Conservation (phyloP, 2,113 vertebrate genomes). For the Xiphophorus hellerii region DNA sequence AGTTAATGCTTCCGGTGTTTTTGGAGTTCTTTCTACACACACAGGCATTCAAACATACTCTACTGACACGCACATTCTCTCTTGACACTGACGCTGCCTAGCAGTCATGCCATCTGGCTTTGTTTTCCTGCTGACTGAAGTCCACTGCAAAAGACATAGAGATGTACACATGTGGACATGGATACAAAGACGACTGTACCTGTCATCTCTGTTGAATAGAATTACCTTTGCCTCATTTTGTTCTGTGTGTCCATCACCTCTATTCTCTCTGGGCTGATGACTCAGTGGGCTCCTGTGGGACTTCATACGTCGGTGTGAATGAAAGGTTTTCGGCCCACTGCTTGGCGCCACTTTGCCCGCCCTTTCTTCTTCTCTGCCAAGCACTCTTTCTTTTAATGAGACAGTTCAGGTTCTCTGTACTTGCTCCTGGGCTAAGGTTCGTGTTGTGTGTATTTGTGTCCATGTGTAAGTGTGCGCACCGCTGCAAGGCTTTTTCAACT, state of each 20-base stretch:
- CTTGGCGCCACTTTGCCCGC: slow-evolving; percentile 77
- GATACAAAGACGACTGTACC: slow-evolving; percentile 63
- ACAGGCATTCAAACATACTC: not conserved
- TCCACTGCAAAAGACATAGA: slow-evolving; percentile 49
- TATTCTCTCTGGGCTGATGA: slow-evolving; percentile 69
- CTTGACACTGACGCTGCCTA: slow-evolving; percentile 63
- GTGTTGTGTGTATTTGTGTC: not conserved
- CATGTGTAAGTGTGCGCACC: slow-evolving; percentile 8
- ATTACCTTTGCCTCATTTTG: slow-evolving; percentile 80
- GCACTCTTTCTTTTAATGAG: slow-evolving; percentile 47
- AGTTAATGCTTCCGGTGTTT: slow-evolving; percentile 57
- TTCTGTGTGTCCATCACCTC: slow-evolving; percentile 77
- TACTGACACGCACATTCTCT: slow-evolving; percentile 15
- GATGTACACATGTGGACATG: slow-evolving; percentile 37
- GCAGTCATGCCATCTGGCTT: slow-evolving; percentile 60
- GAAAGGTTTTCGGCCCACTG: slow-evolving; percentile 51
- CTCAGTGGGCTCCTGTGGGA: slow-evolving; percentile 74
- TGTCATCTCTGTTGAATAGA: slow-evolving; percentile 77
- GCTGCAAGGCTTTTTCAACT: slow-evolving; percentile 42
- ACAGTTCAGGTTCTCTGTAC: slow-evolving; percentile 51
- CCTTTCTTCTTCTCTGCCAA: slow-evolving; percentile 42
- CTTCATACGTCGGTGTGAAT: slow-evolving; percentile 43
- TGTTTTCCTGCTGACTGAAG: slow-evolving; percentile 70
- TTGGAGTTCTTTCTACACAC: slow-evolving; percentile 18
- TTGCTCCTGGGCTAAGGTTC: slow-evolving; percentile 7